Evolutionary conservation across 1,140 invertebrate genomes (phyloP).

Genomic region (Cydia splendana): DNA sequence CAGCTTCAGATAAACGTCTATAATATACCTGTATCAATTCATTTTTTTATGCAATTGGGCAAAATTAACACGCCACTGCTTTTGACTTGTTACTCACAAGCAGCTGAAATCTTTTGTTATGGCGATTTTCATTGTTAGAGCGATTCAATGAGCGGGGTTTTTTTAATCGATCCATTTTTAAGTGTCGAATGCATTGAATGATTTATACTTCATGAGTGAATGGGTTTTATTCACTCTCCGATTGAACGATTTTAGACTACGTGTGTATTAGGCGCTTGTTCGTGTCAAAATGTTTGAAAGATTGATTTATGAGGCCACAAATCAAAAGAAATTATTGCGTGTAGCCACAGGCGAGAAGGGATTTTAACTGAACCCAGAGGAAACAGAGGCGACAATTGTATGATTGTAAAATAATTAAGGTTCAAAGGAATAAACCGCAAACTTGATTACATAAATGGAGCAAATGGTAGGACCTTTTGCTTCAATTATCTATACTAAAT

Average conservation of each 20-base stretch:
- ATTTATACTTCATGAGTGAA: slow-evolving; percentile 68
- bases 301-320: slow-evolving; percentile 29
- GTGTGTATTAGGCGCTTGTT: slow-evolving; percentile 47
- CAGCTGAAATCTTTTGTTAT: slow-evolving; percentile 56
- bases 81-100: slow-evolving; percentile 36
- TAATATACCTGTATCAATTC: too few relatives aligned
- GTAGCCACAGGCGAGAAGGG: background rate
- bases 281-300: slow-evolving; percentile 55
- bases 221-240: slow-evolving; percentile 36
- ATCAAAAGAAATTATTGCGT: background rate
- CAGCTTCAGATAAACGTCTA: too few relatives aligned
- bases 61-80: background rate
- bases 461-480: too few relatives aligned
- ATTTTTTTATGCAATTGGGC: too few relatives aligned
- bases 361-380: background rate
- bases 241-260: slow-evolving; percentile 33
- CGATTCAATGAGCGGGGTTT: slow-evolving; percentile 72
- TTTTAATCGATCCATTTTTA: slow-evolving; percentile 67
- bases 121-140: slow-evolving; percentile 71
- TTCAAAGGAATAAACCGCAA: too few relatives aligned
- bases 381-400: background rate
- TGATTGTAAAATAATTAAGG: background rate
- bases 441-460: too few relatives aligned
- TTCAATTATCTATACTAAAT: too few relatives aligned
- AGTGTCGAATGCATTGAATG: slow-evolving; percentile 72